These are phyloP conservation scores for Chromoteleia sp. DNA, from an alignment of 2,888 invertebrate genomes.

Conservation along the genomic window DNA sequence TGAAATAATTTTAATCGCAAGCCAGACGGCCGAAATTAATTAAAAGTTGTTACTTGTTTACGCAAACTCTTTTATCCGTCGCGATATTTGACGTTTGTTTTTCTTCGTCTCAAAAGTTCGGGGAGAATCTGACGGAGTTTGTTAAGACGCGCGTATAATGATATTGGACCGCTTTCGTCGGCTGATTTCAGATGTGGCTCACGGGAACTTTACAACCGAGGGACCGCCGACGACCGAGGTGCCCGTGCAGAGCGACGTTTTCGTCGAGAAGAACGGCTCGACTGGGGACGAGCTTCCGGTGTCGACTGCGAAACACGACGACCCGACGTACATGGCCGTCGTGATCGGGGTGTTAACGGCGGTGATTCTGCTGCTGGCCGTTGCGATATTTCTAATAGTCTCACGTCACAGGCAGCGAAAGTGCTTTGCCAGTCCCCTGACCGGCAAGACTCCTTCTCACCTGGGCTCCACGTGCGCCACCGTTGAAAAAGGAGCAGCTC, in stretches of 20 bases:
- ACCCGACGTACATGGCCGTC: conserved; percentile 91
- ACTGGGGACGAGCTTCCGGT: conserved; percentile 86
- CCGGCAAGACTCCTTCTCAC: conserved; percentile 86
- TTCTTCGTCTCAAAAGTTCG: conserved; percentile 27
- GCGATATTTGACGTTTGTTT: conserved; percentile 36
- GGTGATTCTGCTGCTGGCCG: conserved; percentile 89
- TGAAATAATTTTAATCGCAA: conserved; percentile 6
- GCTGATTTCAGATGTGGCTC: conserved; percentile 86
- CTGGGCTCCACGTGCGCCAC: conserved; percentile 84
- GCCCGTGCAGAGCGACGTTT: conserved; percentile 85
- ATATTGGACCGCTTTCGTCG: not conserved
- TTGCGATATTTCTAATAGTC: conserved; percentile 90
- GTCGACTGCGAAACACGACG: conserved; percentile 89
- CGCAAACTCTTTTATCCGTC: conserved; percentile 28
- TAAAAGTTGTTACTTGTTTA: conserved; percentile 47
- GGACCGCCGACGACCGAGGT: conserved; percentile 86
- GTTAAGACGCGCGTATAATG: not conserved
- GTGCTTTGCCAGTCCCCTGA: conserved; percentile 90
- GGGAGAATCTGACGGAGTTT: conserved; percentile 18
- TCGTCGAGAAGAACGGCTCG: conserved; percentile 84
- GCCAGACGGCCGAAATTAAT: conserved; percentile 28
- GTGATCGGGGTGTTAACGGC: conserved; percentile 91
- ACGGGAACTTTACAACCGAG: conserved; percentile 91
- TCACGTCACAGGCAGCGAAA: conserved; percentile 90
- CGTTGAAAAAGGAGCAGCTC: conserved; percentile 84